Base-by-base conservation (phyloP, 2,888 invertebrate genomes). In the Cantharis flavilabris region DNA sequence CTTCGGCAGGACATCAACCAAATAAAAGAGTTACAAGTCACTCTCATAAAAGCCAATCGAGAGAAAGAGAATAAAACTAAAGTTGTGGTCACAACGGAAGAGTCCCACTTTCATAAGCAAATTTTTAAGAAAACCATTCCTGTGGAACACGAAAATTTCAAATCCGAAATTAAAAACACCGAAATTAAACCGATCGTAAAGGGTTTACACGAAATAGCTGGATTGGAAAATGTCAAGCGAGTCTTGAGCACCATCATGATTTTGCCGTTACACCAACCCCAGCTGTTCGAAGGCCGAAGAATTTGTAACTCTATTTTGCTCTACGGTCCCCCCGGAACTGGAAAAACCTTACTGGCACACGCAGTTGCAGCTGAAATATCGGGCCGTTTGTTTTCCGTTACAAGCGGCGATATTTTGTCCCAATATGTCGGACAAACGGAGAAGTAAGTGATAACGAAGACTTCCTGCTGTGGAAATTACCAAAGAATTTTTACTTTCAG, bases 361-460 rank as follows among this genome's bases (percentile, higher is more conserved):
- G 89, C 89, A 28, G 73, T 89, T 72, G 89, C 89, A 3, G 86
- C 89, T 1, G 91, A 91, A 85, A 89, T 90, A 49, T 85, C 88
- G 23, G 89, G 90, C 7, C 84, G 86, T 10, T 88, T 92, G 75
- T 90, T 90, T 84, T 88, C 87, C 77, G 87, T 92, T 26, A 90
- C 90, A 26, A 89, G 90, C 72, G 89, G 91, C 11, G 89, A 90
- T 83, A 86, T 92, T 26, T 84, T 91, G 18, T 91, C 91, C 4
- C 86, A 88, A 69, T 91, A 89, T 87, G 87, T 91, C 10, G 92
- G 92, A 63, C 89, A 91, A 84, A 90, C 90, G 72, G 92, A 92
- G 85, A 91, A 91, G 91, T 91, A 84, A 83, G 84, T 73, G 30
- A 11, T 2, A 26, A 16, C 11, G 33, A 20, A 9, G 26, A 20